Evolutionary conservation across 1,140 invertebrate species (phyloP).

Genomic region (Drosophila carrolli): DNA sequence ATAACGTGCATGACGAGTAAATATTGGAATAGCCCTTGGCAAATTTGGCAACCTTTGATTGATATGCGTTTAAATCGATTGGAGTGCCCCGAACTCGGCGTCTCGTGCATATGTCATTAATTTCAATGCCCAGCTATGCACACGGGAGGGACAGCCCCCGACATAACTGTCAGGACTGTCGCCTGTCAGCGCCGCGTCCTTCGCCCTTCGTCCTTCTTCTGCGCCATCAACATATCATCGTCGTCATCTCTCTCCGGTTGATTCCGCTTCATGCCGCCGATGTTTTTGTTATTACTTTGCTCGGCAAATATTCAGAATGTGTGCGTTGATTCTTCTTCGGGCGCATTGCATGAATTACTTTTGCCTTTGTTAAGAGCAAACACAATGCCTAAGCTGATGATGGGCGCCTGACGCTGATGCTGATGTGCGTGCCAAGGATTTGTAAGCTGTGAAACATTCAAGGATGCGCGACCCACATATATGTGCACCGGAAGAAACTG

Average conservation of each 20-base stretch:
- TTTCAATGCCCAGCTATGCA: conserved; percentile 56
- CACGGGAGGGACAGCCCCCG: neutral
- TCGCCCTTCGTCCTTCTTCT: conserved; percentile 22
- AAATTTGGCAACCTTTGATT: conserved; percentile 63
- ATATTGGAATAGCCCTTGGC: conserved; percentile 60
- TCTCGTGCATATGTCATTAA: conserved; percentile 64
- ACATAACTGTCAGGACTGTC: conserved; percentile 40
- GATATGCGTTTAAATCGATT: conserved; percentile 67
- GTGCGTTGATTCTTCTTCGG: conserved; percentile 60
- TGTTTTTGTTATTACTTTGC: conserved; percentile 52
- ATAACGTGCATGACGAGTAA: conserved; percentile 51
- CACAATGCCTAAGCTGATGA: conserved; percentile 61
- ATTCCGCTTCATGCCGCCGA: conserved; percentile 14
- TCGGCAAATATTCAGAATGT: conserved; percentile 66
- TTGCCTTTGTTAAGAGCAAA: conserved; percentile 71
- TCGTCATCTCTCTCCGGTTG: conserved; percentile 22
- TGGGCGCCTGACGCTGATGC: conserved; percentile 18
- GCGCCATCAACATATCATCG: conserved; percentile 17
- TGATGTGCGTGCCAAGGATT: conserved; percentile 65
- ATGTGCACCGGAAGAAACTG: conserved; percentile 18
- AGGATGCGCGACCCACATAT: conserved; percentile 57
- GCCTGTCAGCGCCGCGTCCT: conserved; percentile 35
- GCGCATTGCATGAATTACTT: conserved; percentile 74
- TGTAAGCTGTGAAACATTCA: conserved; percentile 57
- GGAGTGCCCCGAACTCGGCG: conserved; percentile 16